Evolutionary conservation across 2,797 vertebrate genomes (phyloP).

Genomic region (Oreonectes daqikongensis): DNA sequence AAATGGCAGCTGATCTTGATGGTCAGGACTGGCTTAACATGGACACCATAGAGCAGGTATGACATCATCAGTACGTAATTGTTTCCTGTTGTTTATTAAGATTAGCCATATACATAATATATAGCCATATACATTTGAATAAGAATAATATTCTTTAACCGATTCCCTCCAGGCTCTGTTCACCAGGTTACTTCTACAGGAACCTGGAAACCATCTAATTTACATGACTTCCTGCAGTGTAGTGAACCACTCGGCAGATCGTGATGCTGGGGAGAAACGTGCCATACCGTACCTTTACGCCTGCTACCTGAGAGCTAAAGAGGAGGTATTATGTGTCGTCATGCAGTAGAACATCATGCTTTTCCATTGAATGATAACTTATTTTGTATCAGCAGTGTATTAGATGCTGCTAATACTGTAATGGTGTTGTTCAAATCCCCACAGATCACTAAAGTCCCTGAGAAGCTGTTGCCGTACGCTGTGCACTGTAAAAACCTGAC

Average conservation of each 20-base stretch:
- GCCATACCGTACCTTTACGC: slow-evolving; percentile 91
- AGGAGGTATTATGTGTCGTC: slow-evolving; percentile 80
- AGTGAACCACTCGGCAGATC: slow-evolving; percentile 91
- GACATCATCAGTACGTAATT: slow-evolving; percentile 25
- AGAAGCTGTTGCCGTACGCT: slow-evolving; percentile 90
- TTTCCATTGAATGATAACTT: background rate
- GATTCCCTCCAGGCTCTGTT: slow-evolving; percentile 85
- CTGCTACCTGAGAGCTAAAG: slow-evolving; percentile 91
- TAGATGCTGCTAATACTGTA: background rate
- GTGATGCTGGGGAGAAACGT: slow-evolving; percentile 91
- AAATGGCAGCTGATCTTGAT: slow-evolving; percentile 91
- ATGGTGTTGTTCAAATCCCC: slow-evolving; percentile 18
- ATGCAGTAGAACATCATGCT: background rate
- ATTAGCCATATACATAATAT: background rate
- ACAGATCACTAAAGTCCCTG: slow-evolving; percentile 95
- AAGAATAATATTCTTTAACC: slow-evolving; percentile 10
- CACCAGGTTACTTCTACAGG: slow-evolving; percentile 87
- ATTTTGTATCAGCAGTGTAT: background rate
- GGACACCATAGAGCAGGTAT: slow-evolving; percentile 95
- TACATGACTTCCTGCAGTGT: slow-evolving; percentile 88
- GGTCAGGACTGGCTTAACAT: slow-evolving; percentile 99
- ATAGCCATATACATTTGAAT: slow-evolving; percentile 5
- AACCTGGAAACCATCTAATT: slow-evolving; percentile 92
- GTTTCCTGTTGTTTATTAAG: background rate
- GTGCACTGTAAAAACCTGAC: slow-evolving; percentile 91